These are phyloP conservation scores for Zygaena filipendulae DNA, from an alignment of 2,888 invertebrate genomes.

Conservation along the genomic window DNA sequence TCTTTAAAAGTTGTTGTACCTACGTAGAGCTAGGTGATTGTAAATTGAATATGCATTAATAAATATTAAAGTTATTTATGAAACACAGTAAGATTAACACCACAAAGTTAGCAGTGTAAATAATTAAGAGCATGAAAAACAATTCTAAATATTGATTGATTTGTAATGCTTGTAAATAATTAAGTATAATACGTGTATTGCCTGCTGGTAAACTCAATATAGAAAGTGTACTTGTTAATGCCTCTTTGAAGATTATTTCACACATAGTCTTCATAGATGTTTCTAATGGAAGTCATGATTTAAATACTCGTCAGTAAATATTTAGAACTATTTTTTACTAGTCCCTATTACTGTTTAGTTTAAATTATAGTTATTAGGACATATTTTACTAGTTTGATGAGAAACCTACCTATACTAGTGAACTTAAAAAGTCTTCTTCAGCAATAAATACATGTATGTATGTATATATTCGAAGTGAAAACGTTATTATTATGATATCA, in stretches of 20 bases:
- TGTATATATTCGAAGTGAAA: conserved; percentile 57
- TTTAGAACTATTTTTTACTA: conserved; percentile 60
- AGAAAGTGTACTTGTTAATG: no score
- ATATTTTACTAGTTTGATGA: conserved; percentile 45
- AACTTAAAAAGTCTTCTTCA: conserved; percentile 53
- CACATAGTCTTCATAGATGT: no score
- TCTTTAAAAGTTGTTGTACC: conserved; percentile 30
- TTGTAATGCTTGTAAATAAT: conserved; percentile 55
- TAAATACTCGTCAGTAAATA: no score
- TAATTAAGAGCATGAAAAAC: conserved; percentile 50
- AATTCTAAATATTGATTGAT: conserved; percentile 41
- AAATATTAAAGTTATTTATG: conserved; percentile 51
- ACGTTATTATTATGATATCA: no score
- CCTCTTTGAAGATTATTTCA: no score
- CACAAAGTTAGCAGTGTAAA: conserved; percentile 62
- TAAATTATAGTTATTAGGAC: conserved; percentile 41
- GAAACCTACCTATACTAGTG: conserved; percentile 39
- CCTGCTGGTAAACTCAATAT: no score
- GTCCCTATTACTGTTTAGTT: conserved; percentile 56
- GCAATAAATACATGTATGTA: conserved; percentile 60
- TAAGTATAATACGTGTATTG: conserved; percentile 32
- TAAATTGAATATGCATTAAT: conserved; percentile 55
- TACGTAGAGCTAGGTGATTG: conserved; percentile 57
- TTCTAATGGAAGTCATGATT: no score
- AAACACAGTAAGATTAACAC: conserved; percentile 67